Evolutionary conservation across 2,113 vertebrate species (phyloP).

Genomic region (Scopus umbretta): DNA sequence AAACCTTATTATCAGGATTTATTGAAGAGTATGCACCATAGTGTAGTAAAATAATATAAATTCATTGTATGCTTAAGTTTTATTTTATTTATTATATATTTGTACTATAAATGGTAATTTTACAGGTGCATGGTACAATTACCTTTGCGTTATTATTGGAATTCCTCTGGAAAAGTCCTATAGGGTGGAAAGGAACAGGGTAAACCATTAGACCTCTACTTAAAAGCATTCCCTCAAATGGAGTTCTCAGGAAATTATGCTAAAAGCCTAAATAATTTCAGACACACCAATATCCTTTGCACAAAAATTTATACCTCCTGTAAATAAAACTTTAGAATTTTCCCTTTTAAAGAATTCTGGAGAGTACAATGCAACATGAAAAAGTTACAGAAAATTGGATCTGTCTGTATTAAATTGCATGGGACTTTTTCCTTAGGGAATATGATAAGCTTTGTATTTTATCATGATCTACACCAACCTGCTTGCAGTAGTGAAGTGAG

Average conservation of each 20-base stretch:
- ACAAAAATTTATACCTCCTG: not conserved
- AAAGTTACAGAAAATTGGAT: not conserved
- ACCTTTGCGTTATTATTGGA: not conserved
- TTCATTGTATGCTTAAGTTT: not conserved
- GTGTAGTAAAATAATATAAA: constrained; percentile 4
- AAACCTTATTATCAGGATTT: constrained; percentile 53
- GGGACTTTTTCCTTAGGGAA: not conserved
- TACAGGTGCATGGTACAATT: not conserved
- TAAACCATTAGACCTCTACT: not conserved
- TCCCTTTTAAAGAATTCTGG: not conserved
- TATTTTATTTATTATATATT: constrained; percentile 3
- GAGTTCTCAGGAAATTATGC: not conserved
- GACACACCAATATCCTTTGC: not conserved
- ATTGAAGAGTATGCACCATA: not conserved
- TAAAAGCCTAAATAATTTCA: not conserved
- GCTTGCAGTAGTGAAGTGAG: not conserved
- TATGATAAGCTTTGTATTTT: not conserved
- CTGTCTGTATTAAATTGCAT: not conserved
- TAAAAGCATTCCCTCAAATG: not conserved
- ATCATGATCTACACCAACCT: not conserved
- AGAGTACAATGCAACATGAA: not conserved
- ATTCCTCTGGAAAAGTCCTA: not conserved
- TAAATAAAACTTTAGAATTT: not conserved
- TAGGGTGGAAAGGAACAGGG: not conserved
- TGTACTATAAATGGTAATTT: not conserved